These are phyloP conservation scores for Plagiodera versicolora DNA, from an alignment of 2,888 invertebrate species.

Conservation along the genomic window DNA sequence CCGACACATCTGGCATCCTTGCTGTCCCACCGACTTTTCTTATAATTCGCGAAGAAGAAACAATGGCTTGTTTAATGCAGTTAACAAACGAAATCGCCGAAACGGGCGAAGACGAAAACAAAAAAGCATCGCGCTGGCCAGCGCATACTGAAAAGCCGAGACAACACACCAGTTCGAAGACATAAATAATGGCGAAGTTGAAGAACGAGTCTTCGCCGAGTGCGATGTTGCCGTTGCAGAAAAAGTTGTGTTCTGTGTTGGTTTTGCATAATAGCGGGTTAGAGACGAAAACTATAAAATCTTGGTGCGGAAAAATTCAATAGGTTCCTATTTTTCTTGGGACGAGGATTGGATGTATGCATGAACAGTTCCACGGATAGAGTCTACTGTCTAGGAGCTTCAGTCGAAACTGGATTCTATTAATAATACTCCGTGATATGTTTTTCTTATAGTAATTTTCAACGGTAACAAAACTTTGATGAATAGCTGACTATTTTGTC, in stretches of 20 bases:
- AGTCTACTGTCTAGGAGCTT: too few relatives aligned
- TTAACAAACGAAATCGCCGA: neutral
- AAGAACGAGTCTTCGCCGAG: conserved; percentile 38
- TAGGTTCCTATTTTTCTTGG: too few relatives aligned
- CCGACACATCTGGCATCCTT: neutral
- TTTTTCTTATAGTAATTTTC: too few relatives aligned
- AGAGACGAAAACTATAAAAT: neutral
- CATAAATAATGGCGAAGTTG: conserved; percentile 47
- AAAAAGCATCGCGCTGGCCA: conserved; percentile 25
- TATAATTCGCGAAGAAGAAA: neutral
- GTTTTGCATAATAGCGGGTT: neutral
- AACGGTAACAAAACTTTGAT: too few relatives aligned
- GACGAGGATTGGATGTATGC: too few relatives aligned
- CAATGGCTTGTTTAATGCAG: neutral
- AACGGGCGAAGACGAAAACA: conserved; percentile 33
- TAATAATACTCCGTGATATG: too few relatives aligned
- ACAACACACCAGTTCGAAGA: conserved; percentile 38
- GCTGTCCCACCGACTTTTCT: neutral
- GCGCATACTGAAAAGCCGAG: conserved; percentile 29
- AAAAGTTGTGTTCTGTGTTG: conserved; percentile 10
- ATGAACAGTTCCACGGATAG: too few relatives aligned
- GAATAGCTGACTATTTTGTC: too few relatives aligned
- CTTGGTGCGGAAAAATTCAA: too few relatives aligned
- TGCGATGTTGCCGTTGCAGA: conserved; percentile 23
- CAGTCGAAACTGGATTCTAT: too few relatives aligned